Evolutionary conservation across 2,888 invertebrate species (phyloP), one percentile per base, ranked within the genome.

Genomic region (Euproctis similis): DNA sequence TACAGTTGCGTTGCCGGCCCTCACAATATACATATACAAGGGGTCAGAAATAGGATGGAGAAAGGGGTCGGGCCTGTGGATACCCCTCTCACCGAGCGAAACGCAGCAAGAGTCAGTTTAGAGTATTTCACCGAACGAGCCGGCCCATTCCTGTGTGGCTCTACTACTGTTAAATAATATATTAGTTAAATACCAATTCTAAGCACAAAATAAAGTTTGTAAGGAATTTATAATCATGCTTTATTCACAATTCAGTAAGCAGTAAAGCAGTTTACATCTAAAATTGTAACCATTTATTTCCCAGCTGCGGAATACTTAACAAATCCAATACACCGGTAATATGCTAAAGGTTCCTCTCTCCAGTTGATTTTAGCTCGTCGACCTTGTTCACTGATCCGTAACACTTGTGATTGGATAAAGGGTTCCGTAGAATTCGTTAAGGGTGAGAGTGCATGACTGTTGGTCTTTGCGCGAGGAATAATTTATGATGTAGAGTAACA

Each of bases 351-450:
- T 57, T 51, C 51, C 53, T 57, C 53, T 53, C 54, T 56, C 42
- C 48, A 47, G 57, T 63, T 59, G 62, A 63, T 62, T 67, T 46
- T 60, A 56, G 53, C 54, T 57, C 53, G 39, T 42, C 46, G 54
- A 45, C 48, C 41, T n/a, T 40, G 48, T 35, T 57, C 66, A 60
- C 55, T 68, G 73, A 71, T 69, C 69, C 67, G 73, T 58, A 53
- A 54, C 58, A 47, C 42, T 46, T 45, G 55, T 72, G 74, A 75
- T 76, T 74, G 74, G 70, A 74, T 72, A 70, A 73, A 71, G 71
- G 72, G 65, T 68, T 63, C 59, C 47, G 39, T 36, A 45, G 54
- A 46, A 51, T 50, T 54, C 42, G 41, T 44, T 42, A 46, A 53
- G 45, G 47, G 33, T 28, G 40, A 39, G 44, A 54, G 51, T 59